These are phyloP conservation scores for Trogon surrucura DNA, from an alignment of 2,113 vertebrate genomes.

Conservation along the genomic window DNA sequence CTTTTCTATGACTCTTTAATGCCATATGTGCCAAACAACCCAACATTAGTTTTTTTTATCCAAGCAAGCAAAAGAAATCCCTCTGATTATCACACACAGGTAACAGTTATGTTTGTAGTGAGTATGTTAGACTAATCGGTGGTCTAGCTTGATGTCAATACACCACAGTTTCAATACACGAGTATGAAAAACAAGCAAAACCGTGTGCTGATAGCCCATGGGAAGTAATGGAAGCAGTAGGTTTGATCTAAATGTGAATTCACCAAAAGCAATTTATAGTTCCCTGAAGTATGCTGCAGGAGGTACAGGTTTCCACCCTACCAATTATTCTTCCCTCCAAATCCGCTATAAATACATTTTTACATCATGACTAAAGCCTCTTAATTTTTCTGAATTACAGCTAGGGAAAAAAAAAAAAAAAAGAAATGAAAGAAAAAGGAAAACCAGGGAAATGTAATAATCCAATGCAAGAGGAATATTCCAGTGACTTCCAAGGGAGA, in stretches of 20 bases:
- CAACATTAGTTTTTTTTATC: not conserved
- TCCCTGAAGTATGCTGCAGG: not conserved
- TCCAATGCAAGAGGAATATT: not conserved
- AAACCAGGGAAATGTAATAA: not conserved
- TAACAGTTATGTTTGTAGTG: not conserved
- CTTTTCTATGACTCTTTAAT: not conserved
- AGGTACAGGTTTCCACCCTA: not conserved
- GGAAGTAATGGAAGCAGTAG: not conserved
- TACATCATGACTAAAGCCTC: not conserved
- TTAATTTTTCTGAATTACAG: not conserved
- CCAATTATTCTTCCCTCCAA: not conserved
- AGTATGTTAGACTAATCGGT: not conserved
- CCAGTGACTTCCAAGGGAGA: constrained; percentile 11
- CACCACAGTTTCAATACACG: not conserved
- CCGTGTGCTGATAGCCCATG: not conserved
- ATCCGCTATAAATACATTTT: not conserved
- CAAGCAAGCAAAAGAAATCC: not conserved
- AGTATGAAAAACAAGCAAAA: not conserved
- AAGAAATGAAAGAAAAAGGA: not conserved
- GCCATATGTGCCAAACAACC: not conserved
- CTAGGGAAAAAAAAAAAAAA: not conserved
- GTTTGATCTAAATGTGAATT: not conserved
- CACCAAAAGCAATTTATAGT: not conserved
- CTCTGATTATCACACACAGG: rapidly evolving
- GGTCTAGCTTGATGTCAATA: not conserved